A percentile compares a stretch with the other conserved stretches of the same genome.
Conservation (phyloP, 2,888 invertebrate genomes). For the Drepana falcataria region DNA sequence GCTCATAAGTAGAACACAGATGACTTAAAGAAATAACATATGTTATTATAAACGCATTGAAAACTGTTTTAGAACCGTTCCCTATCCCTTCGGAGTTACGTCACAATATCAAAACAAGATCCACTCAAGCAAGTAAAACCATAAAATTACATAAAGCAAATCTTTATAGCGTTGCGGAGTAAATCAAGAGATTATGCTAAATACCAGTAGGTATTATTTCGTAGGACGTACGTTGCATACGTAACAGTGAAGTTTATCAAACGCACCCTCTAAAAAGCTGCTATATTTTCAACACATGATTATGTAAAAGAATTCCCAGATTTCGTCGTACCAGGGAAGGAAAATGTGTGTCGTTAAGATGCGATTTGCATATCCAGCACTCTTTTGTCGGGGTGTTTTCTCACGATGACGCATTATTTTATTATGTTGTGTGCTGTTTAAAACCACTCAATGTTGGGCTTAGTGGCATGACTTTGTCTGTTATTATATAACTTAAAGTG, state of each 20-base stretch:
- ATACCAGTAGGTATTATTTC: constrained; percentile 59
- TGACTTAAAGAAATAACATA: no score
- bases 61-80: no score
- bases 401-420: constrained; percentile 31
- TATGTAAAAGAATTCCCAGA: constrained; percentile 74
- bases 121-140: neutral
- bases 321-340: constrained; percentile 53
- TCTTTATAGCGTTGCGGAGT: constrained; percentile 35
- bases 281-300: constrained; percentile 77
- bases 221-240: constrained; percentile 47
- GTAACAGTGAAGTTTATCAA: constrained; percentile 53
- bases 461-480: neutral
- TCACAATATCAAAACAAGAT: no score
- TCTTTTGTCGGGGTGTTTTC: constrained; percentile 49
- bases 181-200: constrained; percentile 69
- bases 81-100: no score
- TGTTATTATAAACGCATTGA: no score
- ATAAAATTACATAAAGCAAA: constrained; percentile 29
- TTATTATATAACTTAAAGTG: neutral
- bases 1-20: no score
- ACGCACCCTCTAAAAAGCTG: constrained; percentile 63
- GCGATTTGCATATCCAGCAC: constrained; percentile 68
- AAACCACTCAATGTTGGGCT: neutral
- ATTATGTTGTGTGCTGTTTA: constrained; percentile 7
- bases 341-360: constrained; percentile 69